These are phyloP conservation scores for Coilia nasus DNA, from an alignment of 2,797 vertebrate genomes.

Conservation along the genomic window DNA sequence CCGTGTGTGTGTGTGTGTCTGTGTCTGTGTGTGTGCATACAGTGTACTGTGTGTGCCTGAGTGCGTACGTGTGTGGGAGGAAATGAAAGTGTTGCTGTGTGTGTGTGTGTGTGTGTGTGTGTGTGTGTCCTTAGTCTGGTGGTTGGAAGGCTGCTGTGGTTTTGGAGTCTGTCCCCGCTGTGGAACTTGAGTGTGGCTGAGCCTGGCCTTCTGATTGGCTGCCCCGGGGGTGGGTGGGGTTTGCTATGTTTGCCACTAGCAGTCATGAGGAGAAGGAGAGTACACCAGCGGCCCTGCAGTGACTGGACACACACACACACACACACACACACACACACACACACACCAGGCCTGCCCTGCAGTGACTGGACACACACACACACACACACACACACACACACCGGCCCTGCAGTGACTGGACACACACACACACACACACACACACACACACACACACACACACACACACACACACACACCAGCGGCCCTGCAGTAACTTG, in stretches of 20 bases:
- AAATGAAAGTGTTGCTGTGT: background rate
- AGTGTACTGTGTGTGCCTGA: background rate
- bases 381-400: too few relatives aligned
- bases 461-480: slow-evolving; percentile 3
- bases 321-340: background rate
- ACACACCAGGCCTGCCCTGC: background rate
- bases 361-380: too few relatives aligned
- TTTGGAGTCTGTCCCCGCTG: background rate
- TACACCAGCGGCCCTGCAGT: background rate
- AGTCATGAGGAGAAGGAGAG: background rate
- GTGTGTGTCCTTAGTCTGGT: background rate
- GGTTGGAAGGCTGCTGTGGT: background rate
- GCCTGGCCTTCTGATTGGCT: background rate
- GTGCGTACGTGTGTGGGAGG: background rate
- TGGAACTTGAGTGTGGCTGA: slow-evolving; percentile 1
- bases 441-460: too few relatives aligned
- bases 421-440: too few relatives aligned
- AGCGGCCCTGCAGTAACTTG: too few relatives aligned
- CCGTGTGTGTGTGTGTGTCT: background rate
- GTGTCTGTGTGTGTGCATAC: background rate
- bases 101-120: background rate
- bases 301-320: background rate
- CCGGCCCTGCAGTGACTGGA: too few relatives aligned
- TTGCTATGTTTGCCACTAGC: background rate
- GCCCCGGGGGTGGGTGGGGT: background rate